These are phyloP conservation scores for Phytoseiulus persimilis DNA, from an alignment of 2,888 invertebrate species.

Conservation along the genomic window DNA sequence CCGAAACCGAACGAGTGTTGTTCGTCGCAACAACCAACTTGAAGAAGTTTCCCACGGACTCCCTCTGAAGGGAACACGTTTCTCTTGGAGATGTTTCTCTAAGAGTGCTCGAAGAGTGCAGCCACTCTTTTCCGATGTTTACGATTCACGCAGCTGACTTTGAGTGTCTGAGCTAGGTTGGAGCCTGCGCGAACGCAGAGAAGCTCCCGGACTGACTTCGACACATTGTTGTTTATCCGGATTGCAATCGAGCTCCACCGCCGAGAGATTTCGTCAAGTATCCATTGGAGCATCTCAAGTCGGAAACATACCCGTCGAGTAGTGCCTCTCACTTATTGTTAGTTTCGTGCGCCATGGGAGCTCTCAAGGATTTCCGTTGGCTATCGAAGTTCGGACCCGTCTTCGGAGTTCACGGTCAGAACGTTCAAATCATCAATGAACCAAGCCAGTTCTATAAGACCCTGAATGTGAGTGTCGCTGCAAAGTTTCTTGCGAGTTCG, in stretches of 20 bases:
- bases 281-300: too few species aligned
- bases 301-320: too few species aligned
- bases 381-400: constrained; percentile 49
- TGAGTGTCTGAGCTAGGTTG: not conserved
- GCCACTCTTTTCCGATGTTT: not conserved
- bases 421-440: constrained; percentile 64
- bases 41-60: too few species aligned
- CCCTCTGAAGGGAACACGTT: too few species aligned
- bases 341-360: not conserved
- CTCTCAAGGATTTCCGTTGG: constrained; percentile 42
- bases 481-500: not conserved
- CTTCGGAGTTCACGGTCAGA: constrained; percentile 52
- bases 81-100: too few species aligned
- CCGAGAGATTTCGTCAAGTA: too few species aligned
- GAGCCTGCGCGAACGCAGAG: not conserved
- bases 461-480: constrained; percentile 49
- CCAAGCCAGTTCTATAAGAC: constrained; percentile 69
- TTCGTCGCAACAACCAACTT: not conserved
- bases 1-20: not conserved
- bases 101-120: not conserved
- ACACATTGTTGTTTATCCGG: too few species aligned
- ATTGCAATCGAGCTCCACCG: too few species aligned
- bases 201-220: not conserved
- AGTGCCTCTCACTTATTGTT: too few species aligned
- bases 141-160: not conserved